These are phyloP conservation scores for Amaurobius ferox DNA, from an alignment of 2,888 invertebrate genomes.

Conservation along the genomic window DNA sequence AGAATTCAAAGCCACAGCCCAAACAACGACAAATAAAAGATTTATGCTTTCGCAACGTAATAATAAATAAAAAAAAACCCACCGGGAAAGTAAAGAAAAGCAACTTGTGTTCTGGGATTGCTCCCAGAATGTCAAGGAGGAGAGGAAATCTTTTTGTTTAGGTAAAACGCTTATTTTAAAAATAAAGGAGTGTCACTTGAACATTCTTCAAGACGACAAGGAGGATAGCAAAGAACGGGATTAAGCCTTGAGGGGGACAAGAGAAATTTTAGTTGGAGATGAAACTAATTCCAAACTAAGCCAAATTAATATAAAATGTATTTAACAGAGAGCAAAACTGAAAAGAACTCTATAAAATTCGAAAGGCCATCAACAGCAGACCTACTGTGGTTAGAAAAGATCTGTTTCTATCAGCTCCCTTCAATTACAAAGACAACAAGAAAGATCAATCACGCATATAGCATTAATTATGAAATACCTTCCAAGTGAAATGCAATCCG, in stretches of 20 bases:
- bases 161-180: not conserved
- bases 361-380: too few relatives aligned
- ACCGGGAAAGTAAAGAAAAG: not conserved
- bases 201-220: not conserved
- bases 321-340: too few relatives aligned
- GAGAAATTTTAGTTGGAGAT: not conserved
- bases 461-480: too few relatives aligned
- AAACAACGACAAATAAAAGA: not conserved
- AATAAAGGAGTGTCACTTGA: not conserved
- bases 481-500: too few relatives aligned
- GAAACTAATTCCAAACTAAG: too few relatives aligned
- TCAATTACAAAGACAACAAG: too few relatives aligned
- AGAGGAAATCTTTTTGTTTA: not conserved
- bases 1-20: not conserved
- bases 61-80: not conserved
- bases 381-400: too few relatives aligned
- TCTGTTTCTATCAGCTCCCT: too few relatives aligned
- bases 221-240: not conserved
- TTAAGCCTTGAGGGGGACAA: not conserved
- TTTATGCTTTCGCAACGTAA: not conserved
- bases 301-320: too few relatives aligned
- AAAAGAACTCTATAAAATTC: too few relatives aligned
- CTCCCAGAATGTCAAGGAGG: not conserved
- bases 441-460: too few relatives aligned
- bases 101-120: not conserved